Base-by-base conservation (phyloP, 2,113 vertebrate genomes). In the Ginglymostoma cirratum region DNA sequence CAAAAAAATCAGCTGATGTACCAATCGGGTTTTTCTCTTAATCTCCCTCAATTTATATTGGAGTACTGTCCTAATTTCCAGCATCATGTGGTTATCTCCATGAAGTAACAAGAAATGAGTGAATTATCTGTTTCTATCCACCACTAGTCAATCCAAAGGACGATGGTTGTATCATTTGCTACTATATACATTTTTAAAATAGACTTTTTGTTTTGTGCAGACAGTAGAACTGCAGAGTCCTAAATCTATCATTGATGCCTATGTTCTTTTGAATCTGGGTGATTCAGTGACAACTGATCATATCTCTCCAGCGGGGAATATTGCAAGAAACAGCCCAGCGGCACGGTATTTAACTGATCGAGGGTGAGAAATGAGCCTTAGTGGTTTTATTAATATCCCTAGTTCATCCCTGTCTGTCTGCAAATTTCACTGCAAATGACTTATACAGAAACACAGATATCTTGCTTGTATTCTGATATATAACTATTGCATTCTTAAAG, bases 221-320 rank as follows among this genome's bases (percentile, higher is more conserved):
- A 99, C 98, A 95, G 97, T 96, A 97, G 96, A 97, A 94, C 98
- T 98, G 96, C 97, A 98, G 95, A 97, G 97, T 0, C 98, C 98
- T 0, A 97, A 97, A 96, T 98, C 98, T 67, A 98, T 99, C 95
- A 96, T 96, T n/a, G 97, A 98, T 0, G 99, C 99, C 52, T 98
- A 98, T 2, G 99, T 99, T 80, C 98, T 99, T 12, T 97, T 99
- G 96, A 99, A 98, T 97, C 96, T 99, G 93, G 99, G 99, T 10
- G 99, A 99, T 97, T 99, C 99, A 0, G 99, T 99, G 96, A 99
- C 99, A 87, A 99, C 99, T 0, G 99, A 99, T 97, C 99, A 99
- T 97, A 99, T 99, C 96, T 99, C 99, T 94, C 99, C 99, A 45
- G 99, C 99, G 23, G 99, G 99, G 94, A 99, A 99, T 97, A 99